Base-by-base conservation (phyloP, 2,888 invertebrate species). In the Theodoxus fluviatilis region DNA sequence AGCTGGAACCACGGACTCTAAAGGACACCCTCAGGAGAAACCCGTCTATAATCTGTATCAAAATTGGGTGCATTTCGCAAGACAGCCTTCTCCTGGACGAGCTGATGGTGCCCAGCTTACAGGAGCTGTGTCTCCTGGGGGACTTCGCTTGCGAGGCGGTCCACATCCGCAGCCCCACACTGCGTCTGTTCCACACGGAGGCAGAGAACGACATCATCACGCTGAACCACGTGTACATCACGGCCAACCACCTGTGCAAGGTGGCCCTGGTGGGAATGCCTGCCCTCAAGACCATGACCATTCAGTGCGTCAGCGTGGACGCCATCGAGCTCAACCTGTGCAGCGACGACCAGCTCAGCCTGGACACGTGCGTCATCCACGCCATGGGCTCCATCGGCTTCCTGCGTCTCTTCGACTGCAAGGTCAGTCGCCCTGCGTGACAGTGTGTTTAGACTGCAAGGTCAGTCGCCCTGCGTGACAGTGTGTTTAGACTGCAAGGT, bases 271-370 rank as follows among this genome's bases (percentile, higher is more conserved):
- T 79, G 1, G 80, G 80, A 0, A 76, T 80, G 71, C 81, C 81
- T 2, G 79, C 80, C 0, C 75, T 81, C 15, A 79, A 76, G 65
- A 80, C 80, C 1, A 73, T 81, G 73, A 80, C 80, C 0, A 75
- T 81, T n/a, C 79, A 81, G 71, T 81, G 81, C 64, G 80, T 80
- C 18, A 79, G 79, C 63, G 80, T 81, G 7, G 81, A 81, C 71
- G 74, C 76, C 25, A 80, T 81, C 49, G 80, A 81, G 64, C 74
- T 81, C 47, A 81, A 81, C 65, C 73, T 80, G 1, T 81, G 80
- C 66, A 81, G 81, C 63, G 80, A 80, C 68, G 81, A 80, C 43
- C 81, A 80, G 72, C 70, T 81, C 12, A 75, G 73, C 57, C 75
- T 81, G 3, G 79, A 81, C 52, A 79, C 81, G 0, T 81, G 80